A percentile compares a stretch with the other conserved stretches of the same genome.
These are phyloP conservation scores for Drosophila antonietae DNA, from an alignment of 2,888 invertebrate genomes.

Conservation along the genomic window DNA sequence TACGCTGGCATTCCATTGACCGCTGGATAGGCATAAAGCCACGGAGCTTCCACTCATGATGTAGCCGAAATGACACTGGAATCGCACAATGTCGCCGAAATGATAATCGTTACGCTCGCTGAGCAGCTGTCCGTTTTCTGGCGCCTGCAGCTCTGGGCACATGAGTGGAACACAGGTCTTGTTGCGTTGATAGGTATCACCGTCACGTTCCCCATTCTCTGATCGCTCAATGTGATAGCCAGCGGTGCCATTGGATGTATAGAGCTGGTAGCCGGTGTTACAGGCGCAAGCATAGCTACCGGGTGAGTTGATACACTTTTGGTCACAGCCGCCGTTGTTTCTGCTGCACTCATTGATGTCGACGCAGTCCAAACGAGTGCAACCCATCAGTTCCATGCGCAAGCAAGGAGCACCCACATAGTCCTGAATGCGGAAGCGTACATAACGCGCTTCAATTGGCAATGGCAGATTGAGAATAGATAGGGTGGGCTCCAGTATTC, in stretches of 20 bases:
- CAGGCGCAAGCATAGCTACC: constrained; percentile 95
- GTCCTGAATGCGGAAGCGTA: constrained; percentile 94
- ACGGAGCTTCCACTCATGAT: constrained; percentile 95
- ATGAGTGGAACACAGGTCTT: constrained; percentile 97
- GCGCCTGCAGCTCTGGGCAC: constrained; percentile 91
- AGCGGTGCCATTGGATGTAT: constrained; percentile 94
- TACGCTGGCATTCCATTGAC: constrained; percentile 96
- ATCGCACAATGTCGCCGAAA: constrained; percentile 94
- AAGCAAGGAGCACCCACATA: constrained; percentile 95
- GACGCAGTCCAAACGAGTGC: constrained; percentile 93
- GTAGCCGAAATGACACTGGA: constrained; percentile 97
- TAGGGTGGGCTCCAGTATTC: constrained; percentile 94
- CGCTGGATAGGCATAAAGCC: constrained; percentile 94
- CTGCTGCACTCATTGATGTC: constrained; percentile 95
- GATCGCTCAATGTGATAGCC: constrained; percentile 91
- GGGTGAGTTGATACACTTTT: constrained; percentile 95
- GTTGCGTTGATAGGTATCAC: constrained; percentile 94
- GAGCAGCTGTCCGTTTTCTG: constrained; percentile 93
- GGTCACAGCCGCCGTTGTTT: constrained; percentile 96
- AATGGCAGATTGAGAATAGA: constrained; percentile 95
- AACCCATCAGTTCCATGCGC: constrained; percentile 96
- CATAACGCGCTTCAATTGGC: constrained; percentile 95
- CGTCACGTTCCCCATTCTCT: constrained; percentile 95
- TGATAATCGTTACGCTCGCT: constrained; percentile 93
- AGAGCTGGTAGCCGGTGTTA: constrained; percentile 96